A percentile compares a stretch with the other conserved stretches of the same genome.
phyloP scores from a whole-genome alignment of 2,113 vertebrate genomes.

The Pleuronectes platessa region DNA sequence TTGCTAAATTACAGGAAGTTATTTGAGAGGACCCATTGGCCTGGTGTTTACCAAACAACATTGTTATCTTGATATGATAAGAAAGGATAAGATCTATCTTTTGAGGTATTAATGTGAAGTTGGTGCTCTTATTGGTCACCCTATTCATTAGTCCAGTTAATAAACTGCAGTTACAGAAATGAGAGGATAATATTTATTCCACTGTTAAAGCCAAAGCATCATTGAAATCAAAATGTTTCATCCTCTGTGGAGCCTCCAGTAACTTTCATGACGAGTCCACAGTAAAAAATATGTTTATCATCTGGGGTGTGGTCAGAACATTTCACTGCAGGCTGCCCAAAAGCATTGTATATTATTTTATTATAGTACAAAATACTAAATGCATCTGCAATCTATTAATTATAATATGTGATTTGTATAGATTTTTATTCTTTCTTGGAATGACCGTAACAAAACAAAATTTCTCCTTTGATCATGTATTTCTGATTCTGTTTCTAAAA shows the following conservation, averaged over 20 bases:
- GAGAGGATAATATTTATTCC: neutral
- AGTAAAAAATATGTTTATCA: no score
- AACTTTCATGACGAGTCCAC: neutral
- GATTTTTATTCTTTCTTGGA: no score
- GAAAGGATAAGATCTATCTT: neutral
- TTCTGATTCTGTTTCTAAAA: no score
- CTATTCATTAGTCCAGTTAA: neutral
- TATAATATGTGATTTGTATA: no score
- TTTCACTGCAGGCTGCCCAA: no score
- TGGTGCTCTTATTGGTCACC: no score
- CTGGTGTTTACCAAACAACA: slow-evolving; percentile 7
- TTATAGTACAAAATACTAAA: no score
- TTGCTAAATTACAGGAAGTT: neutral
- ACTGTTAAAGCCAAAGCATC: neutral
- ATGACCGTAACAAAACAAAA: no score
- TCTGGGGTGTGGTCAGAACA: no score
- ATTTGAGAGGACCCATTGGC: neutral
- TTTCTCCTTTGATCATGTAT: no score
- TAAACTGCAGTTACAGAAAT: neutral
- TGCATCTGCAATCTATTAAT: no score
- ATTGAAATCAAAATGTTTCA: neutral
- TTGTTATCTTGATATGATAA: neutral
- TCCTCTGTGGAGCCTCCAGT: neutral
- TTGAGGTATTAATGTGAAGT: neutral
- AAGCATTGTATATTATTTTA: no score